phyloP scores from a whole-genome alignment of 2,797 vertebrate genomes.

The Trachurus trachurus region DNA sequence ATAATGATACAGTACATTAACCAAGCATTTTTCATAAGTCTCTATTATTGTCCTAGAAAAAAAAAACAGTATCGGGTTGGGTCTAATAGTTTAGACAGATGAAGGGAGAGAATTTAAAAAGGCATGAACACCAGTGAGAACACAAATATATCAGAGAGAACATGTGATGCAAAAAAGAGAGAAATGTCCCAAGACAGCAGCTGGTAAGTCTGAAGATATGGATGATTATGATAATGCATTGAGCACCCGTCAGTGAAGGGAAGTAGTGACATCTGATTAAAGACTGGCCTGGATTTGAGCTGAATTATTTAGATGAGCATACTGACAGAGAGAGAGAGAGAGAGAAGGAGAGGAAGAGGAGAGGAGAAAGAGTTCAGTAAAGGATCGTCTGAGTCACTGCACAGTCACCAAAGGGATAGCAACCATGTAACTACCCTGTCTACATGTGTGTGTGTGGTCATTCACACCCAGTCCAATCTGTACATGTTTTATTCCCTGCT shows the following conservation, averaged over 20 bases:
- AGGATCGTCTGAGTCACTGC: conserved; percentile 21
- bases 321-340: conserved; percentile 24
- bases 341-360: not conserved
- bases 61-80: not conserved
- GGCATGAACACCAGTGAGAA: not conserved
- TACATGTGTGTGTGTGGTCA: not conserved
- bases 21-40: not conserved
- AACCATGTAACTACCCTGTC: not conserved
- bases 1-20: too few relatives aligned
- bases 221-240: conserved; percentile 77
- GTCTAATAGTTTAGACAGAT: not conserved
- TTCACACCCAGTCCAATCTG: conserved; percentile 6
- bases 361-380: conserved; percentile 19
- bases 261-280: conserved; percentile 77
- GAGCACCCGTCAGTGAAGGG: conserved; percentile 55
- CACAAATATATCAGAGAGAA: conserved; percentile 30
- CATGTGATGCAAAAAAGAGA: conserved; percentile 8
- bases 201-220: conserved; percentile 55
- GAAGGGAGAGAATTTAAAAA: conserved; percentile 1
- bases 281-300: conserved; percentile 71
- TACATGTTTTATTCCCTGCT: conserved; percentile 1
- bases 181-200: conserved; percentile 25
- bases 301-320: conserved; percentile 78
- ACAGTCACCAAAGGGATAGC: conserved; percentile 22
- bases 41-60: not conserved